These are phyloP conservation scores for Lypha dubia DNA, from an alignment of 2,888 invertebrate species.

Conservation along the genomic window DNA sequence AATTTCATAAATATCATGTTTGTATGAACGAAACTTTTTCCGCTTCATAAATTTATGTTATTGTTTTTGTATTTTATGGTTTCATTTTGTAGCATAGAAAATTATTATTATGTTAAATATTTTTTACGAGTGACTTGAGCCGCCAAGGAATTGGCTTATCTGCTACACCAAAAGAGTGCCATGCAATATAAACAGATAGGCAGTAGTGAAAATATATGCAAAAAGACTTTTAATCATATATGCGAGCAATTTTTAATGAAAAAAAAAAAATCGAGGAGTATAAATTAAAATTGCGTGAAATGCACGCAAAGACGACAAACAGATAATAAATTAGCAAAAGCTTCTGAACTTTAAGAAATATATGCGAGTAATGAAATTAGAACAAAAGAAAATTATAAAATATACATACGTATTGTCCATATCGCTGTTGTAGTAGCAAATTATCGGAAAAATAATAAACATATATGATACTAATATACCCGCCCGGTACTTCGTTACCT, in stretches of 20 bases:
- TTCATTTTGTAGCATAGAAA: not conserved
- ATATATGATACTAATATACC: too few species aligned
- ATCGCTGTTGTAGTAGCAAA: too few species aligned
- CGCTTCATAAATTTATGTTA: not conserved
- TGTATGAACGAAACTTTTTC: not conserved
- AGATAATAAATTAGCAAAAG: not conserved
- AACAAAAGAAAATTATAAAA: too few species aligned
- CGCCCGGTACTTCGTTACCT: too few species aligned
- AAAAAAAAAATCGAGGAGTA: constrained; percentile 36
- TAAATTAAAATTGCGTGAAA: constrained; percentile 29
- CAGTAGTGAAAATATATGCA: not conserved
- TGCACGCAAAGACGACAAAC: not conserved
- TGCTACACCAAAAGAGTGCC: not conserved
- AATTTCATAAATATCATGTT: constrained; percentile 19
- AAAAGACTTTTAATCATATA: constrained; percentile 32
- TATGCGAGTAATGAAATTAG: too few species aligned
- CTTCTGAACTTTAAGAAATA: too few species aligned
- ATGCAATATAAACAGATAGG: constrained; percentile 7
- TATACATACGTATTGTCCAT: too few species aligned
- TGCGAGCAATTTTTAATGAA: constrained; percentile 48
- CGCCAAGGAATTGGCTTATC: constrained; percentile 2
- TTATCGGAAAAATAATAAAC: too few species aligned
- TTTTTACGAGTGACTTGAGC: not conserved
- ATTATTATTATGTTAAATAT: not conserved
- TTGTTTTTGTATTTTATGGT: too few species aligned